phyloP scores from a whole-genome alignment of 1,140 invertebrate species.

The Mesaphorura yosii region DNA sequence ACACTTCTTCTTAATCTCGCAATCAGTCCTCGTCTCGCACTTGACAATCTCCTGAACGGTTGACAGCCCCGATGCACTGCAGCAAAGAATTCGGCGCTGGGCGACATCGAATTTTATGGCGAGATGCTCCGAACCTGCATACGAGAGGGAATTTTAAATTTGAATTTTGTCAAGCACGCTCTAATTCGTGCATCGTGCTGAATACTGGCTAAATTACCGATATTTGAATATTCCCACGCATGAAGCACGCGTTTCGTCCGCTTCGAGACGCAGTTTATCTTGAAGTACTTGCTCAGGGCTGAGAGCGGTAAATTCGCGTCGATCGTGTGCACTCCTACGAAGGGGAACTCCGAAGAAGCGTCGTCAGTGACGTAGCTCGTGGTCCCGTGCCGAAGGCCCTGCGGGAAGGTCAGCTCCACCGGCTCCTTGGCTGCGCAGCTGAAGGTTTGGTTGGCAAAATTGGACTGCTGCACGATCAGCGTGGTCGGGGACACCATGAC shows the following conservation, averaged over 20 bases:
- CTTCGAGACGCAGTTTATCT: conserved; percentile 25
- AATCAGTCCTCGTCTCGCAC: conserved; percentile 28
- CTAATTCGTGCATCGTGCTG: too few species aligned
- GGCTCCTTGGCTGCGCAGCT: conserved; percentile 24
- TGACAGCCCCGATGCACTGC: conserved; percentile 21
- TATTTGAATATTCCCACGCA: conserved; percentile 29
- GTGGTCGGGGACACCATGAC: conserved; percentile 14
- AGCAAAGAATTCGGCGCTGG: conserved; percentile 22
- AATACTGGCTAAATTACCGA: too few species aligned
- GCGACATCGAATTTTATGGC: conserved; percentile 18
- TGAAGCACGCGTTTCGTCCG: conserved; percentile 19
- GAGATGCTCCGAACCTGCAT: conserved; percentile 21
- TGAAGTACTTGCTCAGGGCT: conserved; percentile 24
- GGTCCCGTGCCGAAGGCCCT: conserved; percentile 14
- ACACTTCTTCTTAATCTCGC: conserved; percentile 23
- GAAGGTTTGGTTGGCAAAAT: conserved; percentile 23
- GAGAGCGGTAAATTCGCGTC: conserved; percentile 16
- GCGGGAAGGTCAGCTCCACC: conserved; percentile 17
- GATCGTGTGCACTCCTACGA: conserved; percentile 11
- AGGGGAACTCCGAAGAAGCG: conserved; percentile 15
- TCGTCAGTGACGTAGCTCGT: too few species aligned
- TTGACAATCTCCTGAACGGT: conserved; percentile 25
- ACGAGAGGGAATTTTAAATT: too few species aligned
- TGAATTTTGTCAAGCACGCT: too few species aligned
- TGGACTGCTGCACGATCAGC: conserved; percentile 12